phyloP scores from a whole-genome alignment of 1,140 invertebrate genomes.

The Ips nitidus region DNA sequence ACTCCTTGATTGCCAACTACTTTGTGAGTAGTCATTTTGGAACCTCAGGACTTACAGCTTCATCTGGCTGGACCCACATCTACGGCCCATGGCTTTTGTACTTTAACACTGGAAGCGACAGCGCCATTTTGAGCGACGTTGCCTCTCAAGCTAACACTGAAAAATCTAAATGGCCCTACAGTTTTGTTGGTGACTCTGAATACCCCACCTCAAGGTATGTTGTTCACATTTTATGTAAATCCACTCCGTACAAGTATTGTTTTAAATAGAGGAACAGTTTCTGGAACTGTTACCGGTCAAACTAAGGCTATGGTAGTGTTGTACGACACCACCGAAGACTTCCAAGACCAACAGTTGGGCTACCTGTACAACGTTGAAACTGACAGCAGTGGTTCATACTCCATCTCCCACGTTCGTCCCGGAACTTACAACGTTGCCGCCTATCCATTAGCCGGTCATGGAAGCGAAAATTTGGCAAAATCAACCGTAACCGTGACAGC shows the following conservation, averaged over 20 bases:
- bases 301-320: slow-evolving; percentile 5
- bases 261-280: slow-evolving; percentile 15
- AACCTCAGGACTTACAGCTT: slow-evolving; percentile 12
- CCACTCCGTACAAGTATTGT: background rate
- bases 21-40: slow-evolving; percentile 28
- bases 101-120: slow-evolving; percentile 24
- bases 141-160: slow-evolving; percentile 1
- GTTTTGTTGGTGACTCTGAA: slow-evolving; percentile 14
- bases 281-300: slow-evolving; percentile 12
- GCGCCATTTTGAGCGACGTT: slow-evolving; percentile 12
- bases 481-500: slow-evolving; percentile 15
- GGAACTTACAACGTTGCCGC: slow-evolving; percentile 14
- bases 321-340: slow-evolving; percentile 13
- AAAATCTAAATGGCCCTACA: slow-evolving; percentile 12
- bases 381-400: slow-evolving; percentile 10
- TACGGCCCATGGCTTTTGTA: slow-evolving; percentile 24
- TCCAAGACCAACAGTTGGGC: slow-evolving; percentile 8
- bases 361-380: slow-evolving; percentile 11
- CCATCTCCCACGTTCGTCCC: slow-evolving; percentile 6
- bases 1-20: slow-evolving; percentile 23
- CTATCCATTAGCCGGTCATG: slow-evolving; percentile 15
- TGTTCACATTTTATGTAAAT: background rate
- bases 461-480: slow-evolving; percentile 15
- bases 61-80: slow-evolving; percentile 21
- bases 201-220: slow-evolving; percentile 17